Evolutionary conservation across 2,888 invertebrate genomes (phyloP), one percentile per base, ranked within the genome.

Genomic region (Papilio protenor): DNA sequence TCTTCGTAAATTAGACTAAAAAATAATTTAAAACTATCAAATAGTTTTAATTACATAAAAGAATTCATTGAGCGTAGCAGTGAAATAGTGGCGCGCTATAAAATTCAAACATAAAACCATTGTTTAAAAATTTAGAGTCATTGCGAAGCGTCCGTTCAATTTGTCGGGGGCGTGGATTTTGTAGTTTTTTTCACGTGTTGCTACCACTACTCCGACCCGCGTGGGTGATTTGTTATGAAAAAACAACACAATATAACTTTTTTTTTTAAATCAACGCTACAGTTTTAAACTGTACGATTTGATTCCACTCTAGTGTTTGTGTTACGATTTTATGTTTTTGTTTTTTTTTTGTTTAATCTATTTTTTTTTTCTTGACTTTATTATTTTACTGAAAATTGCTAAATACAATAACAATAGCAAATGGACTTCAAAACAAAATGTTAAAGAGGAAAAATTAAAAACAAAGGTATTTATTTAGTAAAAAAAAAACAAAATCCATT

Each of bases 111-210:
- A 64, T 77, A 64, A 77, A 64, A 64, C 72, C 76, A 64, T 77
- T 72, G 76, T 73, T 76, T 77, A 64, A 77, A 77, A 77, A 77
- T 77, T 77, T 73, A 73, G 64, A 77, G 64, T 61, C 64, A 33
- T 49, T 52, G 47, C 52, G 40, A 77, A 77, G 61, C 72, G 55
- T 64, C 40, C 61, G 72, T 45, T 73, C 72, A 72, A 73, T 77
- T 77, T 77, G 76, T 77, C 64, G 23, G 47, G 18, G 40, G 76
- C 64, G 72, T 64, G 52, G 49, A 61, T 52, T 69, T 77, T 72
- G 72, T 77, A 55, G 27, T 52, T 77, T 77, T 76, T 77, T 76
- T 61, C 72, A 64, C 64, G 64, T 73, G 71, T 71, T 76, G 71
- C 71, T 33, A 21, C 33, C 23, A 16, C 61, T 27, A 14, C 61